A percentile compares a stretch with the other conserved stretches of the same genome.
Conservation (phyloP, 2,797 vertebrate genomes). For the Enteromius argenteus region DNA sequence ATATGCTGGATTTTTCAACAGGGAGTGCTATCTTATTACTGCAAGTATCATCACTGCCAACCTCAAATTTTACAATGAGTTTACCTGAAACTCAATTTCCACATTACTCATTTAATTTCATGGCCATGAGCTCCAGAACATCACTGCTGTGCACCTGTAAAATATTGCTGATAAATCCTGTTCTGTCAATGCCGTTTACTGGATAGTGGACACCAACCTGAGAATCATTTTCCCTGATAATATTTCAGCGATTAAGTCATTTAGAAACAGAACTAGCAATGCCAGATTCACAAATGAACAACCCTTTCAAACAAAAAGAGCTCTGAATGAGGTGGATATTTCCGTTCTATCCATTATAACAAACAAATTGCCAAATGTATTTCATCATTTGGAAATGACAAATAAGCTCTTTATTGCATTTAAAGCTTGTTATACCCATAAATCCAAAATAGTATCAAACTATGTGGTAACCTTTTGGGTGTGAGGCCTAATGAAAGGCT, state of each 20-base stretch:
- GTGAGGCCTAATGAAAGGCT: not conserved
- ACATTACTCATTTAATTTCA: not conserved
- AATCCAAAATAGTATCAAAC: not conserved
- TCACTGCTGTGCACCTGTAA: not conserved
- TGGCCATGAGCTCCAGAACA: not conserved
- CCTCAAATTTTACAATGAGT: not conserved
- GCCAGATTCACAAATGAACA: not conserved
- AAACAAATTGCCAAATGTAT: not conserved
- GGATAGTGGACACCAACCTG: not conserved
- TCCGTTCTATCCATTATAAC: not conserved
- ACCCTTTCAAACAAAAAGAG: not conserved
- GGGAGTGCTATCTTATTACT: not conserved
- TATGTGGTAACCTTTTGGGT: not conserved
- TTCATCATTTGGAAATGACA: not conserved
- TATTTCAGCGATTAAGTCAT: not conserved
- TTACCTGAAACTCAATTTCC: not conserved
- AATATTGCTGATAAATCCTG: not conserved
- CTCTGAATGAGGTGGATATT: not conserved
- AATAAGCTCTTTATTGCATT: not conserved
- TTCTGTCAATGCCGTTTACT: not conserved
- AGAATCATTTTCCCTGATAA: not conserved
- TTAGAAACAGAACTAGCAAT: not conserved
- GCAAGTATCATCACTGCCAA: not conserved
- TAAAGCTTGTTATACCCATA: not conserved
- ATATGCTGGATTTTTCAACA: no score